Conservation (phyloP, 2,797 vertebrate species). For the Odontamblyopus lacepedii region DNA sequence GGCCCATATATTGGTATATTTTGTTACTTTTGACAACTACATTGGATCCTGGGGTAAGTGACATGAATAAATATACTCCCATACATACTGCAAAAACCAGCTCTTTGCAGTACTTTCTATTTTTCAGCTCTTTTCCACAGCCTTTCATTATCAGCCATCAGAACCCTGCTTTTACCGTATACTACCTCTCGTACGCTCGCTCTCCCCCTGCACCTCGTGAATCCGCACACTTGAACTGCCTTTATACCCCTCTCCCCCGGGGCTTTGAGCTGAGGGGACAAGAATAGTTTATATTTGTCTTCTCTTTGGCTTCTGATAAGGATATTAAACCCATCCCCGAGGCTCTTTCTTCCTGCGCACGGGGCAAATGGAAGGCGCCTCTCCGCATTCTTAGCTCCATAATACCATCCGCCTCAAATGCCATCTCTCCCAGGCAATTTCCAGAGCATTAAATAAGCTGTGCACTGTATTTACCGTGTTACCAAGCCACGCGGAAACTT, state of each 20-base stretch:
- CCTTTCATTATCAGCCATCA: background rate
- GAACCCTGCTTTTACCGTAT: conserved; percentile 28
- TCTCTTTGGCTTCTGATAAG: conserved; percentile 59
- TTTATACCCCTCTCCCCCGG: conserved; percentile 28
- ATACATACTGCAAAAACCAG: background rate
- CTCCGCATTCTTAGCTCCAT: conserved; percentile 36
- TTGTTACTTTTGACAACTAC: background rate
- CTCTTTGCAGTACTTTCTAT: background rate
- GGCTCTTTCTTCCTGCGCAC: conserved; percentile 30
- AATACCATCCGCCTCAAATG: conserved; percentile 32
- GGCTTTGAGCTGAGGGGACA: conserved; percentile 38
- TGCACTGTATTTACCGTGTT: conserved; percentile 22
- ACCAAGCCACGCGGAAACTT: conserved; percentile 29
- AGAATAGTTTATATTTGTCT: conserved; percentile 62
- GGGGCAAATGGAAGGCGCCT: conserved; percentile 31
- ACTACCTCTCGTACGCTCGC: background rate
- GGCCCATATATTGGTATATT: no score
- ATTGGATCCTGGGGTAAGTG: background rate
- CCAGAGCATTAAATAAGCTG: conserved; percentile 13
- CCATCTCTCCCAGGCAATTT: conserved; percentile 27
- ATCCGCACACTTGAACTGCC: conserved; percentile 35
- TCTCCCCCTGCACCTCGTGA: conserved; percentile 32
- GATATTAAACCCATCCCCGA: conserved; percentile 58
- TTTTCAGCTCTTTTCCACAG: background rate
- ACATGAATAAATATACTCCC: background rate